These are phyloP conservation scores for Vanessa cardui DNA, from an alignment of 2,888 invertebrate genomes.

Conservation along the genomic window DNA sequence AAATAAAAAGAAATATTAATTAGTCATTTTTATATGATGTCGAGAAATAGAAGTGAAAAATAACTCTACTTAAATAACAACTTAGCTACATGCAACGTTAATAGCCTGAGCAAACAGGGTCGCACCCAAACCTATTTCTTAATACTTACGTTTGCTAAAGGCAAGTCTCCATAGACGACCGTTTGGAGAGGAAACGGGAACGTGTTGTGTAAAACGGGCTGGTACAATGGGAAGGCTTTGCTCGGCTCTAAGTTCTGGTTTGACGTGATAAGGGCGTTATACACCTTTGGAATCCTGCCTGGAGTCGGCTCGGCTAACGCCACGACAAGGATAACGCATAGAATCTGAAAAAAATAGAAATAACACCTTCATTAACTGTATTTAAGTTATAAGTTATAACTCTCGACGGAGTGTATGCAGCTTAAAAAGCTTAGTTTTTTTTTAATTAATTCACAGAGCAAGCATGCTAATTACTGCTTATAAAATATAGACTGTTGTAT, in stretches of 20 bases:
- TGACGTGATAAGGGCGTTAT: constrained; percentile 90
- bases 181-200: constrained; percentile 76
- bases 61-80: no score
- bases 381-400: no score
- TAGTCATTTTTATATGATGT: no score
- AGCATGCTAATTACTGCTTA: no score
- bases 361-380: not conserved
- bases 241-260: constrained; percentile 90
- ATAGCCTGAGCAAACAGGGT: not conserved
- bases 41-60: no score
- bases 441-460: no score
- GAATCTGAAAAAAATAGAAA: constrained; percentile 56
- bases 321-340: constrained; percentile 51
- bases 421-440: no score
- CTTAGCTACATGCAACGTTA: no score
- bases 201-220: constrained; percentile 86
- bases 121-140: not conserved
- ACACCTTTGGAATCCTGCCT: constrained; percentile 87
- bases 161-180: constrained; percentile 64
- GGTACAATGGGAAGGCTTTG: constrained; percentile 88
- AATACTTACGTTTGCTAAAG: constrained; percentile 62
- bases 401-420: no score
- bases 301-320: constrained; percentile 66
- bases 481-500: no score
- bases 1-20: no score